Conservation (phyloP, 2,888 invertebrate genomes). For the Xanthostigma xanthostigma region DNA sequence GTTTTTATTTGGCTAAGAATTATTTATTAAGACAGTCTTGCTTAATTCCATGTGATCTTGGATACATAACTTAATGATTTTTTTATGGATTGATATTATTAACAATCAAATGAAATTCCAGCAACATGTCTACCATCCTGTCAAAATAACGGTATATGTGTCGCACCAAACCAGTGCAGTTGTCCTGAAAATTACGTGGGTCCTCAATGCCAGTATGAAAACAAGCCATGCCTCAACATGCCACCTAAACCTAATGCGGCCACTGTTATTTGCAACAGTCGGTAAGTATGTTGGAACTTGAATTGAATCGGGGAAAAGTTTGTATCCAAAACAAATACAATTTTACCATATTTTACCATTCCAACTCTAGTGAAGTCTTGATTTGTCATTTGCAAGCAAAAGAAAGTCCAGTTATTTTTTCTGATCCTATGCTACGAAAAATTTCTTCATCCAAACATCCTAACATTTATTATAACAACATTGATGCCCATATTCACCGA, state of each 20-base stretch:
- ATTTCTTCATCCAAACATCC: too few relatives aligned
- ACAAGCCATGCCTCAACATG: constrained; percentile 50
- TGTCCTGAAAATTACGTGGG: constrained; percentile 62
- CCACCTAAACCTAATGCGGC: constrained; percentile 54
- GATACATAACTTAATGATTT: constrained; percentile 6
- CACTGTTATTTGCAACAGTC: constrained; percentile 40
- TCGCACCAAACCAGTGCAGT: constrained; percentile 56
- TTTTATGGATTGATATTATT: constrained; percentile 7
- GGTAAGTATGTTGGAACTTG: constrained; percentile 33
- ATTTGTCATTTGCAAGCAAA: too few relatives aligned
- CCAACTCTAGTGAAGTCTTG: too few relatives aligned
- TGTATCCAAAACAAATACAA: too few relatives aligned
- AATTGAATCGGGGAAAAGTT: constrained; percentile 4
- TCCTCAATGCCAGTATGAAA: constrained; percentile 57
- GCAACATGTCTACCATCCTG: constrained; percentile 63
- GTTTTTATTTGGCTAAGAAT: too few relatives aligned
- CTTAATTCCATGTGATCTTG: too few relatives aligned
- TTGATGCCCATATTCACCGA: too few relatives aligned
- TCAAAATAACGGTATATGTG: constrained; percentile 67
- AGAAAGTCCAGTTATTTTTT: too few relatives aligned
- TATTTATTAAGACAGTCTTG: too few relatives aligned
- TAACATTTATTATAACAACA: too few relatives aligned
- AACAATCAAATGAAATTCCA: constrained; percentile 23
- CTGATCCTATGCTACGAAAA: too few relatives aligned
- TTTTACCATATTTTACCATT: too few relatives aligned